A percentile compares a stretch with the other conserved stretches of the same genome.
Conservation (phyloP, 2,888 invertebrate genomes). For the Caenorhabditis imperialis region DNA sequence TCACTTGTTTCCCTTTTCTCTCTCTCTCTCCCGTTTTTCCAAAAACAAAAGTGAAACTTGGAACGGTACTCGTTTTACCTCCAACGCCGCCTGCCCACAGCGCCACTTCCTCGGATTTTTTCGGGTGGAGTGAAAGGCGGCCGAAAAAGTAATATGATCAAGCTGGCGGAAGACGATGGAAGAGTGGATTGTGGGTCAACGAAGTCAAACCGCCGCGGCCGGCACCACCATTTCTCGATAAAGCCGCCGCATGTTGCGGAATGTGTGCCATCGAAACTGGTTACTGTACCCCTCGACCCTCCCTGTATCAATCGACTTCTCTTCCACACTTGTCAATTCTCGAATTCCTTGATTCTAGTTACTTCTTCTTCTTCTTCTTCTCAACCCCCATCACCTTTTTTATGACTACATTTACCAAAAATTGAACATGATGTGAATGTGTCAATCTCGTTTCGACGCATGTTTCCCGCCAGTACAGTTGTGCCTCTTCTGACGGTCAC, state of each 20-base stretch:
- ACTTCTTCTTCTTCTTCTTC: not conserved
- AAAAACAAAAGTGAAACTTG: slow-evolving; percentile 47
- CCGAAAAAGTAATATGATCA: slow-evolving; percentile 48
- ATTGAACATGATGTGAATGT: slow-evolving; percentile 46
- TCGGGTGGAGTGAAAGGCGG: slow-evolving; percentile 20
- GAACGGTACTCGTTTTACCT: slow-evolving; percentile 51
- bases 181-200: slow-evolving; percentile 49
- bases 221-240: slow-evolving; percentile 47
- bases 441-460: slow-evolving; percentile 52
- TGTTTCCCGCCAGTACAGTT: slow-evolving; percentile 32
- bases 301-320: slow-evolving; percentile 15
- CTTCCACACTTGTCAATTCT: slow-evolving; percentile 1
- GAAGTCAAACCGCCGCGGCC: slow-evolving; percentile 46
- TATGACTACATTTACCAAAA: slow-evolving; percentile 33
- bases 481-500: slow-evolving; percentile 50
- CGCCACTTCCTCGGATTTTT: slow-evolving; percentile 18
- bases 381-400: slow-evolving; percentile 2
- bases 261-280: slow-evolving; percentile 55
- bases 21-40: not conserved
- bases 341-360: not conserved
- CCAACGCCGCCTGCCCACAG: slow-evolving; percentile 9
- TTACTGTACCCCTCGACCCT: slow-evolving; percentile 37
- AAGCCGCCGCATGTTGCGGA: slow-evolving; percentile 46
- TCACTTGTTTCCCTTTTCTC: not conserved
- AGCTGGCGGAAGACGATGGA: slow-evolving; percentile 34